A percentile compares a stretch with the other conserved stretches of the same genome.
Evolutionary conservation across 2,888 invertebrate genomes (phyloP).

Genomic region (Agrilus mali): DNA sequence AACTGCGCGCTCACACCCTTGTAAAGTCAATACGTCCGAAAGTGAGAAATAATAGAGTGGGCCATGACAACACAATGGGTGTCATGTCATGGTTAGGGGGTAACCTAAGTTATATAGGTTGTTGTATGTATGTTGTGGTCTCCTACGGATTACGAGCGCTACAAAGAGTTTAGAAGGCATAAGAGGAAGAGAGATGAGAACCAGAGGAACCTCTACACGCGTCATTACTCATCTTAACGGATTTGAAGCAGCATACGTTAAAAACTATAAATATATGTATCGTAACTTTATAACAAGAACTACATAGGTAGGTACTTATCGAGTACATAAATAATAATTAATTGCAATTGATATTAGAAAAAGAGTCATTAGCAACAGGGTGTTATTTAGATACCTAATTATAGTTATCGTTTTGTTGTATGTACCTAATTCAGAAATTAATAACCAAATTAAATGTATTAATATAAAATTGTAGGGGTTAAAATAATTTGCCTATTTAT

Average conservation of each 20-base stretch:
- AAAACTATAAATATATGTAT: background rate
- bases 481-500: too few relatives aligned
- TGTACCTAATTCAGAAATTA: too few relatives aligned
- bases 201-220: slow-evolving; percentile 7
- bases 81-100: slow-evolving; percentile 27
- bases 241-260: slow-evolving; percentile 8
- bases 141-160: slow-evolving; percentile 5
- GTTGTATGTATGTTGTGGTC: too few relatives aligned
- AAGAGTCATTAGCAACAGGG: too few relatives aligned
- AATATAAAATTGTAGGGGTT: too few relatives aligned
- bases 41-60: slow-evolving; percentile 33
- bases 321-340: too few relatives aligned
- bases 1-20: slow-evolving; percentile 20
- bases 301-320: background rate
- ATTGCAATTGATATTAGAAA: too few relatives aligned
- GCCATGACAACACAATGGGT: slow-evolving; percentile 28
- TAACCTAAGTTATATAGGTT: slow-evolving; percentile 7
- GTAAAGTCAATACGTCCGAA: slow-evolving; percentile 32
- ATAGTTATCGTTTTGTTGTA: too few relatives aligned
- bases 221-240: slow-evolving; percentile 17
- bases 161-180: too few relatives aligned
- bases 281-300: background rate
- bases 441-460: too few relatives aligned
- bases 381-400: too few relatives aligned
- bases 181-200: too few relatives aligned